Evolutionary conservation across 2,113 vertebrate genomes (phyloP).

Genomic region (Rhinolophus ferrumequinum): DNA sequence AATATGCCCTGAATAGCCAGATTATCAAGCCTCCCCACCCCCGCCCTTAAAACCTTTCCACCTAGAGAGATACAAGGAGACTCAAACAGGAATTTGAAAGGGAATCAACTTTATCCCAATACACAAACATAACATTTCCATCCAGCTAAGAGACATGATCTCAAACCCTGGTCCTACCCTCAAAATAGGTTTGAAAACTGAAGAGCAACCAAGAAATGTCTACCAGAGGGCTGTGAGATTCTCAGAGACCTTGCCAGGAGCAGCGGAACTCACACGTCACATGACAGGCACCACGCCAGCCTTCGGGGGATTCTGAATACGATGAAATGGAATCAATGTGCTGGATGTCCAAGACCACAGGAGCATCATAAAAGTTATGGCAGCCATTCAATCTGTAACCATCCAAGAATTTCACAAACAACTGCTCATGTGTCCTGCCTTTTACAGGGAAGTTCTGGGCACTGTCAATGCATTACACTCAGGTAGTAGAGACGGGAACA

Average conservation of each 20-base stretch:
- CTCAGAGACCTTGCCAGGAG: not conserved
- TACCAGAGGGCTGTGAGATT: not conserved
- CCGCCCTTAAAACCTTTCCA: not conserved
- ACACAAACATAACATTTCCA: not conserved
- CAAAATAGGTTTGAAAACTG: not conserved
- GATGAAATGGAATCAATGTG: no score
- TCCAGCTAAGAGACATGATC: not conserved
- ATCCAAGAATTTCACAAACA: not conserved
- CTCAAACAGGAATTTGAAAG: not conserved
- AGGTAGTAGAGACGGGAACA: no score
- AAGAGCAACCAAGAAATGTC: not conserved
- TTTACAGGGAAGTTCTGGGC: not conserved
- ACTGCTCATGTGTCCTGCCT: not conserved
- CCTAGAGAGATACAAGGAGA: not conserved
- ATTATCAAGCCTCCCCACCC: not conserved
- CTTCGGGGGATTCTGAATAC: not conserved
- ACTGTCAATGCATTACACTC: no score
- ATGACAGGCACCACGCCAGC: not conserved
- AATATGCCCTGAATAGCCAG: not conserved
- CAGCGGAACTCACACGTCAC: not conserved
- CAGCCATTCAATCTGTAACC: not conserved
- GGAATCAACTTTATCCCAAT: not conserved
- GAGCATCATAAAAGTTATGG: not conserved
- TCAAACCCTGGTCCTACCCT: not conserved
- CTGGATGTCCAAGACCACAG: not conserved